Conservation (phyloP, 2,797 vertebrate species). For the Crax fasciolata region DNA sequence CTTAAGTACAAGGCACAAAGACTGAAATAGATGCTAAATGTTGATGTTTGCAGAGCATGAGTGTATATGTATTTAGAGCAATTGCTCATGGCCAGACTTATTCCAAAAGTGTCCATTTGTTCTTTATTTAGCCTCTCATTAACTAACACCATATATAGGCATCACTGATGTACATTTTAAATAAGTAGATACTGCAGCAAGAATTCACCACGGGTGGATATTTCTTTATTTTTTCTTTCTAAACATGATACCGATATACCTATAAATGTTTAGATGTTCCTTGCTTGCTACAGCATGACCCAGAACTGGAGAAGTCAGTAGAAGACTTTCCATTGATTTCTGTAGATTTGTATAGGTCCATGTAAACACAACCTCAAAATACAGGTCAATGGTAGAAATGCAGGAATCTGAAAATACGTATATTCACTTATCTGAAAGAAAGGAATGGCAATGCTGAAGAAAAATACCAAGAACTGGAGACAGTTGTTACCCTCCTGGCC, state of each 20-base stretch:
- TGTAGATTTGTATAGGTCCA: not conserved
- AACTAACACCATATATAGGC: not conserved
- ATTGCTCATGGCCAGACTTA: not conserved
- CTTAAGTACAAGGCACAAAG: not conserved
- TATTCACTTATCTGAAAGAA: not conserved
- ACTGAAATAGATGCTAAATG: rapidly evolving
- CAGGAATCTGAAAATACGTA: not conserved
- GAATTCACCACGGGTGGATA: not conserved
- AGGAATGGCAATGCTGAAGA: not conserved
- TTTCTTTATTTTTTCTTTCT: not conserved
- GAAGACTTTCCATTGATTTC: not conserved
- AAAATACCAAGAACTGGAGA: not conserved
- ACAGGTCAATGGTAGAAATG: not conserved
- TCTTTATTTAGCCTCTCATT: not conserved
- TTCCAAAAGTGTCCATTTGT: not conserved
- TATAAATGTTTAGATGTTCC: not conserved
- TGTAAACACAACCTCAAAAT: not conserved
- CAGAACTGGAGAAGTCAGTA: not conserved
- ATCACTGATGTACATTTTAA: not conserved
- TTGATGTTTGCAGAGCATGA: not conserved
- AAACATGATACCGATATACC: not conserved
- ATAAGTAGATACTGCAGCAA: not conserved
- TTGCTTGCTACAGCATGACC: not conserved
- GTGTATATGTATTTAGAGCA: not conserved
- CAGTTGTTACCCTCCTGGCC: not conserved